Base-by-base conservation (phyloP, 64 coral and sea anemone species). In the Stylophora pistillata region DNA sequence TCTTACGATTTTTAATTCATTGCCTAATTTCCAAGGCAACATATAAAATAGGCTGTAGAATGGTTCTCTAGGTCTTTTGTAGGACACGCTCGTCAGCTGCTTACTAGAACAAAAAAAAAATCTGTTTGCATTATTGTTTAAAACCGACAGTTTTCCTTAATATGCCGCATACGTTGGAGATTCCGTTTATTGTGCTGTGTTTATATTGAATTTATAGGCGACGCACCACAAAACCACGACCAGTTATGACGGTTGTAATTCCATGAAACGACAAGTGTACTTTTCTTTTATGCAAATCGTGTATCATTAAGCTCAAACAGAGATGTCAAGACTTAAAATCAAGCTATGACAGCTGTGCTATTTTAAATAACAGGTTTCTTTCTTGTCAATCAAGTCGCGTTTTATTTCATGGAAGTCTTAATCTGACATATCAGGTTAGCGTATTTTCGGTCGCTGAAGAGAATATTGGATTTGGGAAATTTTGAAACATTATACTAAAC, bases 201-300 rank as follows among this genome's bases (percentile, higher is more conserved):
- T 28, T 68, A 21, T 68, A 25, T 26, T 28, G 9, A 68, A 68
- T 29, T 47, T 68, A 21, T 1, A 15, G 62, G 16, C n/a, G 21
- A 78, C 25, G 18, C 74, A n/a, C 18, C n/a, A 16, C 32, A 58
- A 56, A 23, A n/a, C 17, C 26, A 64, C 61, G 1, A 64, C 15
- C 18, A 13, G 15, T 84, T 12, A 53, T 13, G 32, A 84, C 53
- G 34, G 33, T 26, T 13, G 32, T 15, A 69, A 84, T 69, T 84
- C 53, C 62, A 64, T 23, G 2, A 54, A 68, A 63, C 59, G 21
- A 13, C 80, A 69, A 47, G 69, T 84, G 18, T 54, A 69, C 69
- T 84, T 34, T 41, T 84, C 63, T 69, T 23, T 84, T 69, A 84
- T 84, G 80, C 60, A 84, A 84, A 84, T 84, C 2, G 27, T 56